Conservation (phyloP, 2,113 vertebrate genomes). For the Mastomys coucha region DNA sequence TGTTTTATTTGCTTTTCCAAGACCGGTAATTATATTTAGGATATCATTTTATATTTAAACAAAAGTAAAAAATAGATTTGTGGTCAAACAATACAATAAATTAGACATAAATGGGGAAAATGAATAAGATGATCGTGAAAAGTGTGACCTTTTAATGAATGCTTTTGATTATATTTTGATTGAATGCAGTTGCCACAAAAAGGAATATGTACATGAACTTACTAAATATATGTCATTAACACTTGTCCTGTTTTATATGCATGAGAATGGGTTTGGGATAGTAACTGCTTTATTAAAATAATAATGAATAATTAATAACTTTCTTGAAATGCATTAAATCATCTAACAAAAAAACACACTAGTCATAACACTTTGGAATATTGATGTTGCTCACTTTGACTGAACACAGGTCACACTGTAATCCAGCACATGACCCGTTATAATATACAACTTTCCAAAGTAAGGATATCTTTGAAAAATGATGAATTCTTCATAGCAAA, state of each 20-base stretch:
- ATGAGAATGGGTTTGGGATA: neutral
- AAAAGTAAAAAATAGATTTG: conserved; percentile 33
- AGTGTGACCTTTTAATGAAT: conserved; percentile 51
- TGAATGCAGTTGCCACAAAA: conserved; percentile 32
- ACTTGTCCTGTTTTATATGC: neutral
- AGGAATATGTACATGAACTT: neutral
- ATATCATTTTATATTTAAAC: conserved; percentile 59
- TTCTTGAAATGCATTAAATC: neutral
- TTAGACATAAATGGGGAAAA: conserved; percentile 65
- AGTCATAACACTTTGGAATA: neutral
- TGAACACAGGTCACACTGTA: neutral
- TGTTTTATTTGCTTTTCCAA: conserved; percentile 70
- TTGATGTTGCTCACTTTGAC: neutral
- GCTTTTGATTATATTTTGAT: conserved; percentile 36
- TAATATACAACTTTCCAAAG: conserved; percentile 14
- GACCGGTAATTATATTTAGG: conserved; percentile 59
- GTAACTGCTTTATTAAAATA: conserved; percentile 7
- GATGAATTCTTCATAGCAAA: neutral
- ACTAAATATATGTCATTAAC: neutral
- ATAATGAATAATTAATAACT: conserved; percentile 39
- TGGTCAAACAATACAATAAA: conserved; percentile 10
- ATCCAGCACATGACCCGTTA: fast-evolving
- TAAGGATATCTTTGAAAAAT: conserved; percentile 14
- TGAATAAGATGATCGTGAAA: conserved; percentile 43
- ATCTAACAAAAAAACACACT: neutral